These are phyloP conservation scores for Melopsittacus undulatus DNA, from an alignment of 2,797 vertebrate species.

Conservation along the genomic window DNA sequence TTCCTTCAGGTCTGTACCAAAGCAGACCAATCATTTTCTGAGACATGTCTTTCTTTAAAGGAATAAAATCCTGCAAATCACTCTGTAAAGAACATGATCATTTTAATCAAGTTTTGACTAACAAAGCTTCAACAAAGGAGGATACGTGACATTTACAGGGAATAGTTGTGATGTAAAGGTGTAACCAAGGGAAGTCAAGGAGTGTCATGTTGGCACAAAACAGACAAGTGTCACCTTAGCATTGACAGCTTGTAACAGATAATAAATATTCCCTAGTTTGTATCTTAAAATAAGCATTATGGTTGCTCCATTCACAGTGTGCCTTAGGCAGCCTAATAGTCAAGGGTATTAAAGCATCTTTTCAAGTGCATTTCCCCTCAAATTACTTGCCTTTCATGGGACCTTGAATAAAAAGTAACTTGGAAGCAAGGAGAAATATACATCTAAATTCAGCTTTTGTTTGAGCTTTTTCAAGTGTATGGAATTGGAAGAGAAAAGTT, in stretches of 20 bases:
- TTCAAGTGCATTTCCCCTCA: background rate
- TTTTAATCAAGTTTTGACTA: background rate
- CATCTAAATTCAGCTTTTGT: background rate
- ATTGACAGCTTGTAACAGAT: background rate
- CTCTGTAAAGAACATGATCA: background rate
- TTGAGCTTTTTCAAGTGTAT: background rate
- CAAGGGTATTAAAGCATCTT: background rate
- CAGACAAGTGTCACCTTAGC: background rate
- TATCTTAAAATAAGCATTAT: background rate
- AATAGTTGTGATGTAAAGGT: background rate
- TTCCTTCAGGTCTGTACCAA: background rate
- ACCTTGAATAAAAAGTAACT: background rate
- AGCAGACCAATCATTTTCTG: background rate
- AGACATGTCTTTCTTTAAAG: background rate
- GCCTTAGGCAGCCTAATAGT: slow-evolving; percentile 4
- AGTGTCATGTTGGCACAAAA: background rate
- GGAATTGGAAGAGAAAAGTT: background rate
- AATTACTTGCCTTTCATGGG: background rate
- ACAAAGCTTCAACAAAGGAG: background rate
- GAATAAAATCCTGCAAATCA: background rate
- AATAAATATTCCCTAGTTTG: background rate
- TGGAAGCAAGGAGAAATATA: background rate
- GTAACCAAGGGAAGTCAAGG: background rate
- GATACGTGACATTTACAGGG: background rate
- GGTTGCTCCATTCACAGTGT: background rate